Conservation (phyloP, 2,888 invertebrate genomes). For the Orthosia gracilis region DNA sequence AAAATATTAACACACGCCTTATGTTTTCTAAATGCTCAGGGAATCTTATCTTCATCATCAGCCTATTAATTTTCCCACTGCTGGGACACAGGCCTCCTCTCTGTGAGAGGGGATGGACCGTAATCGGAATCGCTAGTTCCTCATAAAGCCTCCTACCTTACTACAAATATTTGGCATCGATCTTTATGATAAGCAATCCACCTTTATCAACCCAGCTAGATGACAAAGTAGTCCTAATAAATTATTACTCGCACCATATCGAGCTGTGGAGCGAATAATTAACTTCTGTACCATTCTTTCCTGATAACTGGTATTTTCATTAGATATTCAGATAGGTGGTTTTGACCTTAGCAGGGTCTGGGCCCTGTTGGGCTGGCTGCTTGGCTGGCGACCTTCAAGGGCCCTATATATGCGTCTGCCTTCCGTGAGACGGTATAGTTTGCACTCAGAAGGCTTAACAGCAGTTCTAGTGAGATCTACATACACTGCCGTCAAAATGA, state of each 20-base stretch:
- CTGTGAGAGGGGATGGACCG: too few species aligned
- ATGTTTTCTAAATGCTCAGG: too few species aligned
- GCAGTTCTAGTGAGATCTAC: conserved; percentile 88
- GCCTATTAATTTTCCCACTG: too few species aligned
- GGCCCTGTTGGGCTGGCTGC: conserved; percentile 71
- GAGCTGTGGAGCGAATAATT: conserved; percentile 67
- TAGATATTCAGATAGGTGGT: conserved; percentile 81
- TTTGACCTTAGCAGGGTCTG: conserved; percentile 82
- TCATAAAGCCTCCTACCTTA: not conserved
- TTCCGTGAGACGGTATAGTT: conserved; percentile 84
- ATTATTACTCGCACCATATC: conserved; percentile 76
- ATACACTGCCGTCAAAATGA: conserved; percentile 81
- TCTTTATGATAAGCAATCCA: conserved; percentile 6
- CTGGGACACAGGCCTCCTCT: too few species aligned
- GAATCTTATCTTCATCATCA: too few species aligned
- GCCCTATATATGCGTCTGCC: conserved; percentile 82
- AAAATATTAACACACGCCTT: too few species aligned
- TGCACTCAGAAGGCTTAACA: conserved; percentile 85
- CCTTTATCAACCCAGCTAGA: not conserved
- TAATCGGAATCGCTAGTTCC: too few species aligned
- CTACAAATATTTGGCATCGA: not conserved
- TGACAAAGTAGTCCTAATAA: conserved; percentile 69
- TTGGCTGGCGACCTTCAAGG: conserved; percentile 81
- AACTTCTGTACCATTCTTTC: conserved; percentile 76
- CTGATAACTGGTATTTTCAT: conserved; percentile 80